Evolutionary conservation across 1,140 invertebrate genomes (phyloP).

Genomic region (Caenorhabditis remanei): DNA sequence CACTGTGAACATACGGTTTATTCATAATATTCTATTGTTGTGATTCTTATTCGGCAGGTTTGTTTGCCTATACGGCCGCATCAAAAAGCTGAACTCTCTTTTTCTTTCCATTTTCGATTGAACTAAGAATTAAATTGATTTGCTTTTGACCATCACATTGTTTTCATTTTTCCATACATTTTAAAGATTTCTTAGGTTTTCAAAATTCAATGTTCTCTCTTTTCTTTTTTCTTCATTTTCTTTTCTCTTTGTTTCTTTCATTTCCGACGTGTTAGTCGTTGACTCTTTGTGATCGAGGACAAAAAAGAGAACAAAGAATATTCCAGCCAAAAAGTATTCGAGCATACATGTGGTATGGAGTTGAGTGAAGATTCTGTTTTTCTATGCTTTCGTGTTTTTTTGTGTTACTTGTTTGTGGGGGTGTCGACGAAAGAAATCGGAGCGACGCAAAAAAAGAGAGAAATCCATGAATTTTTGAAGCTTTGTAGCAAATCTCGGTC

Average conservation of each 20-base stretch:
- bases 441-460: neutral
- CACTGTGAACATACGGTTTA: too few species aligned
- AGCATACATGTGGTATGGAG: too few species aligned
- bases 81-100: neutral
- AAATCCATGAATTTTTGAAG: conserved; percentile 20
- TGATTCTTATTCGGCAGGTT: neutral
- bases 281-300: too few species aligned
- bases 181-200: neutral
- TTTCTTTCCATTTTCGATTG: neutral
- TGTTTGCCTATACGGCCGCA: conserved; percentile 25
- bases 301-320: neutral
- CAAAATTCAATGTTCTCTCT: neutral
- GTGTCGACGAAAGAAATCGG: neutral
- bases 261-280: neutral
- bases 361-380: neutral
- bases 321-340: too few species aligned
- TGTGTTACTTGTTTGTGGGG: conserved; percentile 9
- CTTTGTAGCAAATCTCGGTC: neutral
- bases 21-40: conserved; percentile 14
- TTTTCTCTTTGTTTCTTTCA: neutral
- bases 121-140: neutral
- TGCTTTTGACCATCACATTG: neutral
- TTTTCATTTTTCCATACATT: neutral
- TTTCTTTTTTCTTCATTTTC: neutral
- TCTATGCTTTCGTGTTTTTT: neutral